Evolutionary conservation across 2,113 vertebrate genomes (phyloP), one percentile per base, ranked within the genome.

Genomic region (Atlantisia rogersi): DNA sequence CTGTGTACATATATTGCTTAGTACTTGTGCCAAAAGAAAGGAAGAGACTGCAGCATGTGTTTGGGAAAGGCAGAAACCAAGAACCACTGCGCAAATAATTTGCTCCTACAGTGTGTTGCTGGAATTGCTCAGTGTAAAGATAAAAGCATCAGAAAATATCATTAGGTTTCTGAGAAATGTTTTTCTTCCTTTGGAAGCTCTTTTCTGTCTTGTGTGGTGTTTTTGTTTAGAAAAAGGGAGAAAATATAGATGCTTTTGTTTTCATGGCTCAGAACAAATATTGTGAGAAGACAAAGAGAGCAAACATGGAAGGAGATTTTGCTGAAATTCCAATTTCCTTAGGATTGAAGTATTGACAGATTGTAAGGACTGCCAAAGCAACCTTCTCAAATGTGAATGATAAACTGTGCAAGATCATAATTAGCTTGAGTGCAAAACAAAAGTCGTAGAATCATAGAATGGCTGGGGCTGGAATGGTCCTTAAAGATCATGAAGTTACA

Each of bases 281-380:
- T 10, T 39, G 17, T 17, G 22, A 67, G 69, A 55, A 62, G 17
- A 35, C 0, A 1, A 60, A 40, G 46, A 56, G 52, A 40, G 67
- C 15, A 6, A 65, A 19, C 0, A 0, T 2, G 7, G 42, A 53
- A 70, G 55, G 42, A 35, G 11, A 26, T 29, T 48, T 75, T 2
- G 5, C 29, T 18, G 25, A 16, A 53, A 44, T 24, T 44, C 46
- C 0, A 0, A 3, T 71, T 85, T 94, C 32, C 32, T 81, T 29
- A 44, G 40, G 17, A 20, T 42, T 58, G 5, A 67, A 56, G 31
- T 24, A 26, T 65, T 44, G 44, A 25, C 20, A 46, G 53, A 77
- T 77, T 56, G 50, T 50, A 35, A 40, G 55, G 76, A 24, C 22
- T 71, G 37, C 40, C 18, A 82, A 58, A 28, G 8, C 58, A 32